A percentile compares a stretch with the other conserved stretches of the same genome.
Evolutionary conservation across 2,113 vertebrate species (phyloP).

Genomic region (Hystrix brachyura): DNA sequence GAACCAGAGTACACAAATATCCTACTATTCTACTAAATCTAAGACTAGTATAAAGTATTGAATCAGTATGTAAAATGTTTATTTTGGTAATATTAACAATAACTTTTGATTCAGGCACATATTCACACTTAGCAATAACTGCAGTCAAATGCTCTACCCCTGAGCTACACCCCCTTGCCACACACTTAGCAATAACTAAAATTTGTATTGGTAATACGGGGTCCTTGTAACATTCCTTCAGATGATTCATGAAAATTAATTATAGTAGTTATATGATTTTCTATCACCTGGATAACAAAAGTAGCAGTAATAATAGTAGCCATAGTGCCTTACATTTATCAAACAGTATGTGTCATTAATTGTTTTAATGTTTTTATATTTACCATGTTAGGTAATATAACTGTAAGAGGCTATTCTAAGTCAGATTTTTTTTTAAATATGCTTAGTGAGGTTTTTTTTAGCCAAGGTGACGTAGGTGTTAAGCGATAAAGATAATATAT

Average conservation of each 20-base stretch:
- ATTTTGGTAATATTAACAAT: neutral
- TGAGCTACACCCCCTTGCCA: no score
- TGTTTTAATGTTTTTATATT: conserved; percentile 39
- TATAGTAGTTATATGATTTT: neutral
- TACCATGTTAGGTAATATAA: neutral
- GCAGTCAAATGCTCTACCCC: no score
- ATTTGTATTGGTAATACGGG: neutral
- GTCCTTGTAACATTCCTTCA: neutral
- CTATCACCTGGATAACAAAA: neutral
- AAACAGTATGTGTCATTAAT: neutral
- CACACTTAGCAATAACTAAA: conserved; percentile 1
- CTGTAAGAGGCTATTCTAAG: neutral
- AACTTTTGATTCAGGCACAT: neutral
- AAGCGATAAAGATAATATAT: neutral
- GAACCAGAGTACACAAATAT: neutral
- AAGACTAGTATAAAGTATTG: neutral
- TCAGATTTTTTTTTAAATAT: neutral
- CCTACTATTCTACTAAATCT: neutral
- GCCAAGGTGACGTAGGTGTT: neutral
- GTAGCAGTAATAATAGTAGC: neutral
- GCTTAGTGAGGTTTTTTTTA: neutral
- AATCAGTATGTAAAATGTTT: neutral
- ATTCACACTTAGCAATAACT: neutral
- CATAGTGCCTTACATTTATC: neutral
- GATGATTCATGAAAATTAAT: neutral